Conservation (phyloP, 2,113 vertebrate genomes). For the Notothenia coriiceps region DNA sequence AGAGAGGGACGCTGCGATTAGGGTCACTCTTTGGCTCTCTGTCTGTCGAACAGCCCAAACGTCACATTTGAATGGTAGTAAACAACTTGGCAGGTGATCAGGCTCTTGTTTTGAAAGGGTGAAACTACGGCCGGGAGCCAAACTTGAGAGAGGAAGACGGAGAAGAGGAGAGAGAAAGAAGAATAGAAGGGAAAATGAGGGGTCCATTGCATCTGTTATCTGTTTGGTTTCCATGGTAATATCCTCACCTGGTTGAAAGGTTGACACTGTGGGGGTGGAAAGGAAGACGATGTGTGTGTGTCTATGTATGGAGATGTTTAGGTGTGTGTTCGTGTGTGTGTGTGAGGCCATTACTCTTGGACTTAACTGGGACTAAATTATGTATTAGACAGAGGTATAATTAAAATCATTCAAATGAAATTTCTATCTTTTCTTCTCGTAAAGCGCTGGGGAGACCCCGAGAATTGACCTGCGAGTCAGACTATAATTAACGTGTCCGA, state of each 20-base stretch:
- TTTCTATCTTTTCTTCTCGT: constrained; percentile 76
- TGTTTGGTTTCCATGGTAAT: constrained; percentile 80
- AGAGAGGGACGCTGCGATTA: constrained; percentile 75
- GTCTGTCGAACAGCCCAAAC: constrained; percentile 60
- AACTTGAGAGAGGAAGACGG: constrained; percentile 57
- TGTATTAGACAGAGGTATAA: constrained; percentile 80
- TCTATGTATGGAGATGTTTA: constrained; percentile 1
- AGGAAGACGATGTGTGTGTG: neutral
- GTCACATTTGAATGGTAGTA: constrained; percentile 65
- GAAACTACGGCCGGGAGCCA: constrained; percentile 22
- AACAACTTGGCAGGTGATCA: constrained; percentile 75
- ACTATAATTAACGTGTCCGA: constrained; percentile 80
- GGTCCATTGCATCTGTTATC: constrained; percentile 53
- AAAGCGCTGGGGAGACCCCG: constrained; percentile 69
- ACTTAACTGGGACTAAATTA: constrained; percentile 80
- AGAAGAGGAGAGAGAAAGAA: constrained; percentile 51
- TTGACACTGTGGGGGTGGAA: constrained; percentile 65
- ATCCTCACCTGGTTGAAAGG: constrained; percentile 81
- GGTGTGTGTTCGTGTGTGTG: constrained; percentile 20
- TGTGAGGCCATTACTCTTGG: constrained; percentile 58
- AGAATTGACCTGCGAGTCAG: constrained; percentile 81
- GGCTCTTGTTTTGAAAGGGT: constrained; percentile 65
- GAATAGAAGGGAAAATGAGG: constrained; percentile 24
- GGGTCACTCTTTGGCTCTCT: constrained; percentile 74
- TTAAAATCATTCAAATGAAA: constrained; percentile 81